Evolutionary conservation across 2,113 vertebrate genomes (phyloP).

Genomic region (Scomber colias): DNA sequence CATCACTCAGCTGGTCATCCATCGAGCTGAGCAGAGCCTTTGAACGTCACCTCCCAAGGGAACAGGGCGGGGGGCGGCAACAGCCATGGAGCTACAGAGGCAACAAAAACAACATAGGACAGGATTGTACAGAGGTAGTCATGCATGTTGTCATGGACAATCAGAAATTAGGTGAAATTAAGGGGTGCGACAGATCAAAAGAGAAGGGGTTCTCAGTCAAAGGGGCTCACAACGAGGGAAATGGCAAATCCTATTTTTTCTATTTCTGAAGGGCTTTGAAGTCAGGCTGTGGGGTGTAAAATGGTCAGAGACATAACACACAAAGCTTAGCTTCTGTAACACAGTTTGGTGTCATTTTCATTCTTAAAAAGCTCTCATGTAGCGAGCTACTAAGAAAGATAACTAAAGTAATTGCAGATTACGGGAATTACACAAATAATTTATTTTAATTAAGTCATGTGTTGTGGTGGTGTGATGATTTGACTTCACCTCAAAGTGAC

Average conservation of each 20-base stretch:
- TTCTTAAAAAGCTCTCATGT: slow-evolving; percentile 1
- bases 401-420: background rate
- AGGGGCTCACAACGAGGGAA: slow-evolving; percentile 52
- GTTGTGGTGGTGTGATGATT: background rate
- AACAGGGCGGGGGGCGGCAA: slow-evolving; percentile 34
- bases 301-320: slow-evolving; percentile 53
- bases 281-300: slow-evolving; percentile 62
- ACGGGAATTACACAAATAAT: background rate
- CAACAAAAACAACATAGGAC: slow-evolving; percentile 70
- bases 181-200: slow-evolving; percentile 72
- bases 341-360: slow-evolving; percentile 38
- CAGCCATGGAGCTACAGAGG: slow-evolving; percentile 70
- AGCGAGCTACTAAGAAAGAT: background rate
- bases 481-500: background rate
- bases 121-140: slow-evolving; percentile 70
- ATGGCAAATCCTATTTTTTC: slow-evolving; percentile 60
- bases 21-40: slow-evolving; percentile 51
- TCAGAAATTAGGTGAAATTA: slow-evolving; percentile 65
- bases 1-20: slow-evolving; percentile 65
- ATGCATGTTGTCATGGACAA: slow-evolving; percentile 53
- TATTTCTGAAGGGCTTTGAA: slow-evolving; percentile 65
- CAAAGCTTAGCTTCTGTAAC: slow-evolving; percentile 48
- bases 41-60: slow-evolving; percentile 51
- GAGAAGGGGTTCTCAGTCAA: slow-evolving; percentile 42
- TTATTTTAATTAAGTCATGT: background rate